Conservation (phyloP, 2,797 vertebrate species). For the Anguilla obscura region DNA sequence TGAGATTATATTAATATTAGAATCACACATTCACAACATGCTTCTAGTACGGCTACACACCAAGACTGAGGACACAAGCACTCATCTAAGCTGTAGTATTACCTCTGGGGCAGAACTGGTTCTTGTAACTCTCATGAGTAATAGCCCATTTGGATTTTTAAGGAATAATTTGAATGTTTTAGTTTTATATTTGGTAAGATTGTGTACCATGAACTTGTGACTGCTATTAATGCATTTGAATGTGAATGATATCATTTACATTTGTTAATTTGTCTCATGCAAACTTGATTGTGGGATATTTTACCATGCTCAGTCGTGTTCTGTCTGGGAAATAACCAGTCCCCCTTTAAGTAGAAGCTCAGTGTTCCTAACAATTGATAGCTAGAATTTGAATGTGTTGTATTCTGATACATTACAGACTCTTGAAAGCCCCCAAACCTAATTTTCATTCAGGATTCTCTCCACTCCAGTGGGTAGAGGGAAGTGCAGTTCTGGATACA, state of each 20-base stretch:
- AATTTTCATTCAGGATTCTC: conserved; percentile 42
- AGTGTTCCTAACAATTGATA: conserved; percentile 46
- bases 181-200: background rate
- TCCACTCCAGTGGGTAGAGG: conserved; percentile 29
- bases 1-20: background rate
- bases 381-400: conserved; percentile 45
- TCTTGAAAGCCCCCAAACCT: conserved; percentile 44
- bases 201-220: background rate
- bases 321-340: background rate
- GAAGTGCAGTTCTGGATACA: conserved; percentile 22
- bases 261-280: background rate
- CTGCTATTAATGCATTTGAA: background rate
- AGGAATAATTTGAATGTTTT: background rate
- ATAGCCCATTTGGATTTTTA: background rate
- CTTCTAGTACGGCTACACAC: background rate
- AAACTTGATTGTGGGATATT: background rate
- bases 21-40: background rate
- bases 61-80: background rate
- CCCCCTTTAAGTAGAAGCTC: conserved; percentile 39
- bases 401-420: conserved; percentile 52
- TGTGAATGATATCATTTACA: background rate
- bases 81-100: background rate
- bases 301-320: background rate
- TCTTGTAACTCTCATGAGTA: no score
- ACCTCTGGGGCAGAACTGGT: background rate